Evolutionary conservation across 2,888 invertebrate species (phyloP), one percentile per base, ranked within the genome.

Genomic region (Blomia tropicalis): DNA sequence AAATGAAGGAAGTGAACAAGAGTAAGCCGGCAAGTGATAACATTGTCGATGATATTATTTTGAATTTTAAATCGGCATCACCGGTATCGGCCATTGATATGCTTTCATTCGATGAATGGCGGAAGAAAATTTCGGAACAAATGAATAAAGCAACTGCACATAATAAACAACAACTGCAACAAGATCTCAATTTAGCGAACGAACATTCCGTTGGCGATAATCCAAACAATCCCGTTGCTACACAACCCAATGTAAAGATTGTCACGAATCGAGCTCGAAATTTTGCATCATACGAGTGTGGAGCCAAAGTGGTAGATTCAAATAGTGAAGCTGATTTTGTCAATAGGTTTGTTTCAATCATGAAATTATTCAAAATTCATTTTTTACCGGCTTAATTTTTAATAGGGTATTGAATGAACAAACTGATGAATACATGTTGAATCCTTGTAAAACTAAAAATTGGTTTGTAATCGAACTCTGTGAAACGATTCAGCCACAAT

Each of bases 381-480:
- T 58, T 30, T 31, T 14, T n/a, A n/a, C n/a, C n/a, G n/a, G n/a
- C n/a, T n/a, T n/a, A n/a, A n/a, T n/a, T n/a, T 44, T 73, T 2
- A 73, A 71, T 80, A 84, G 87, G 54, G 83, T 98, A 54, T 77
- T 98, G 58, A 88, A 87, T 58, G 83, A 88, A 2, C 87, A 87
- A 63, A 81, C 84, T 67, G 98, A 99, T 75, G 96, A 98, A 73
- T 99, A 99, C 74, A 89, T 96, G 84, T 80, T 96, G 64, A 96
- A 93, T 73, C 87, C 91, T 0, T 99, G 98, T 75, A 69, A 69
- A 31, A 85, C 84, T 70, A 82, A 86, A 63, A 84, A 88, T 66
- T 91, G 93, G 92, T 90, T 99, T 75, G 83, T 95, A 30, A 86
- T 98, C 2, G 96, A 99, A 76, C 80, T 99, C 1, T 99, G 98